Percentiles rank a stretch among this genome's conserved stretches.
Conservation (phyloP, 2,113 vertebrate genomes). For the Xyrauchen texanus region DNA sequence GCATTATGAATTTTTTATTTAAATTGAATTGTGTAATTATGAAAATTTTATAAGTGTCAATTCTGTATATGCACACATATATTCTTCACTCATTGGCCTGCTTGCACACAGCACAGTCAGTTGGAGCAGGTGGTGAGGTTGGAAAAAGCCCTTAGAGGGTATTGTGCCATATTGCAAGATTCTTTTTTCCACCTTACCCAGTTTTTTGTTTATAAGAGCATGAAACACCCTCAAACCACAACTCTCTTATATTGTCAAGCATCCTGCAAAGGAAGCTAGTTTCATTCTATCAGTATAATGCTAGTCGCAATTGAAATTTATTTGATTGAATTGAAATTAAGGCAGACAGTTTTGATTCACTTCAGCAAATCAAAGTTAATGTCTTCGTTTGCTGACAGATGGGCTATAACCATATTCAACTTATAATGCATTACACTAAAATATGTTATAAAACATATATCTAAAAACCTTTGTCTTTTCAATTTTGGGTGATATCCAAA, state of each 20-base stretch:
- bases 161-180: constrained; percentile 21
- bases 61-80: neutral
- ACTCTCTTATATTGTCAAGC: neutral
- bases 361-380: neutral
- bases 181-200: constrained; percentile 22
- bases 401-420: too few relatives aligned
- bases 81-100: constrained; percentile 28
- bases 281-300: too few relatives aligned
- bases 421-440: too few relatives aligned
- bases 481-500: neutral
- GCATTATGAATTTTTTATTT: too few relatives aligned
- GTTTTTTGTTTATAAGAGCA: neutral
- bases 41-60: too few relatives aligned
- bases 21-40: too few relatives aligned
- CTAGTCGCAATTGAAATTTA: neutral
- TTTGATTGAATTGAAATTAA: neutral
- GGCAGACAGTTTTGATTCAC: neutral
- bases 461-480: neutral
- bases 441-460: neutral
- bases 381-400: neutral
- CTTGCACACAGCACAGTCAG: constrained; percentile 31
- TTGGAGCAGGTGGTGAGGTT: constrained; percentile 6
- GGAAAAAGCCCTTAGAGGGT: constrained; percentile 32
- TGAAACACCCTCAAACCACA: neutral
- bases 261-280: neutral